Evolutionary conservation across 92 coral and sea anemone genomes (phyloP), one percentile per base, ranked within the genome.

Genomic region (Siderastrea siderea): DNA sequence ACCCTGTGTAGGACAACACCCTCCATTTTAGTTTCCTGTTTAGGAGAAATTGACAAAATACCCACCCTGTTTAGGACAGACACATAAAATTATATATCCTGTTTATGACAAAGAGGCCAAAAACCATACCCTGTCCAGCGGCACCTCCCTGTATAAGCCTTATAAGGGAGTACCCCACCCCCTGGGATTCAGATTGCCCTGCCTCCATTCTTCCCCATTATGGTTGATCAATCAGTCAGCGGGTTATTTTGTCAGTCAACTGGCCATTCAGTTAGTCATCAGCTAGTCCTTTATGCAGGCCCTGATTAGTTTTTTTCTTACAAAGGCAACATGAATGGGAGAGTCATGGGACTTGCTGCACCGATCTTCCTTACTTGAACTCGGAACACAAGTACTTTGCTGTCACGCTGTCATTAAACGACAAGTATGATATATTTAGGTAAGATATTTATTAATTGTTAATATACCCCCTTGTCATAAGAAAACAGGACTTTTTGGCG

Each of bases 301-400:
- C 14, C 65, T 75, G 46, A 19, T 7, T 54, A 2, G 4, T 46
- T 68, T 84, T 78, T 11, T 46, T 43, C 59, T 48, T 53, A 17
- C 81, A 19, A 61, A 95, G 99, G 99, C 75, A 74, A 59, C 99
- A 97, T 54, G 98, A 95, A 72, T 97, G 99, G 99, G 92, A 91
- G 0, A 97, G 94, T 59, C 99, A 97, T 75, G 99, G 99, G 1
- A 97, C 99, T 1, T 97, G 99, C 62, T 82, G 88, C 26, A 90
- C 98, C 47, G 70, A 76, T 64, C 87, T 97, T 11, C 49, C 88
- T 13, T 71, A 68, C 49, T 65, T 95, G 83, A 53, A 90, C 90
- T 77, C 94, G 3, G 96, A 97, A 45, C 96, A 95, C 82, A 95
- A 89, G 55, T 97, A 95, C 83, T 97, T 97, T 89, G 54, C 55